These are phyloP conservation scores for Pampusana beccarii DNA, from an alignment of 2,113 vertebrate species.

Conservation along the genomic window DNA sequence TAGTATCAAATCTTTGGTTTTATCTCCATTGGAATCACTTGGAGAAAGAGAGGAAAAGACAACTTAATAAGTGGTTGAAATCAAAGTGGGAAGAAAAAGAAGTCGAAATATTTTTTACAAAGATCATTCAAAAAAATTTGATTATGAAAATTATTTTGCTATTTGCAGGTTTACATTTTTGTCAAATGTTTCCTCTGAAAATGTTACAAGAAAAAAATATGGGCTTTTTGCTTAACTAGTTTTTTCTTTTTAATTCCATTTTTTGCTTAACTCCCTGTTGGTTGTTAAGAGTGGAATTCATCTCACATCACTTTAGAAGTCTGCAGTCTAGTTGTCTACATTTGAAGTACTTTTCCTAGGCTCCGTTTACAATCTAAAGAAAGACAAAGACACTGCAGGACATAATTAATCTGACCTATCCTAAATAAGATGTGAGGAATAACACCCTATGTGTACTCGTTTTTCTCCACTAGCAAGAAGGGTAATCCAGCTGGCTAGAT, in stretches of 20 bases:
- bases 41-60: background rate
- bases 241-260: background rate
- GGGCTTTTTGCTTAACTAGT: background rate
- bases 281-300: background rate
- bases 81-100: background rate
- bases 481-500: constrained; percentile 42
- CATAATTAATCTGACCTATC: constrained; percentile 57
- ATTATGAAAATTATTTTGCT: background rate
- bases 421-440: constrained; percentile 42
- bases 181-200: background rate
- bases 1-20: constrained; percentile 1
- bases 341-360: constrained; percentile 1
- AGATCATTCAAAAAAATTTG: background rate
- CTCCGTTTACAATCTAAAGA: background rate
- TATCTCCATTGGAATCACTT: background rate
- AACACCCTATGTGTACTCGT: constrained; percentile 39
- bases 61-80: background rate
- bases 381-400: constrained; percentile 37
- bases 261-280: background rate
- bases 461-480: constrained; percentile 36
- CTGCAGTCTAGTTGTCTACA: background rate
- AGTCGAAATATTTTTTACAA: background rate
- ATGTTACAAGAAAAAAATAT: background rate
- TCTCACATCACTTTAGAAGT: background rate
- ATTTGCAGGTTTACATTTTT: background rate